Base-by-base conservation (phyloP, 2,113 vertebrate genomes). In the Etheostoma cragini region DNA sequence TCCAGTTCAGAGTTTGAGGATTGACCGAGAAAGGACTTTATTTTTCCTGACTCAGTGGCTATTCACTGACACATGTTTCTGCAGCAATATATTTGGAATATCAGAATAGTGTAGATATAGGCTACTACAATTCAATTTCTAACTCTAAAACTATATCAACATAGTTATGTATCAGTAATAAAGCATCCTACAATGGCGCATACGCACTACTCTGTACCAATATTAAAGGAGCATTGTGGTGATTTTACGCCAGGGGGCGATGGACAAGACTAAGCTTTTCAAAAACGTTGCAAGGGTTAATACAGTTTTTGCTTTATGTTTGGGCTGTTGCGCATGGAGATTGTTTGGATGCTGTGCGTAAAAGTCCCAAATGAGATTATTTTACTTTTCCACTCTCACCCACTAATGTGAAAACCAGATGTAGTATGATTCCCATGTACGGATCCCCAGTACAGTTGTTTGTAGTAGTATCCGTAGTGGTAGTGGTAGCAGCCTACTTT, bases 341-440 rank as follows among this genome's bases (percentile, higher is more conserved):
- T 8, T 74, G 54, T 63, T 82, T 72, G 74, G 76, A 89, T 72
- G 61, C 50, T 70, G 42, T 66, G 54, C 13, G 53, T 3, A 38
- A 52, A 80, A 72, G 10, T 60, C 82, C 82, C 84, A 64, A 30
- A 68, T 76, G 74, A 81, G 61, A 68, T 67, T 53, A 38, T 83
- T 88, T 72, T 30, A 52, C 8, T 79, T 65, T 87, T 87, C 83
- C 81, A 82, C 63, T 76, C 42, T 82, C 76, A 3, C 77, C 84
- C 81, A 65, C n/a, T 88, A 64, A 92, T 90, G 81, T 5, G 24
- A 80, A 89, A 89, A 86, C 46, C 86, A 88, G 72, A 78, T 72
- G 74, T 78, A 24, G 21, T 38, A 7, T n/a, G 46, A 76, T 24
- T 82, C 24, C 38, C 50, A 52, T 33, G 22, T 50, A 80, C 26